Conservation (phyloP, 2,113 vertebrate genomes). For the Salvator merianae region DNA sequence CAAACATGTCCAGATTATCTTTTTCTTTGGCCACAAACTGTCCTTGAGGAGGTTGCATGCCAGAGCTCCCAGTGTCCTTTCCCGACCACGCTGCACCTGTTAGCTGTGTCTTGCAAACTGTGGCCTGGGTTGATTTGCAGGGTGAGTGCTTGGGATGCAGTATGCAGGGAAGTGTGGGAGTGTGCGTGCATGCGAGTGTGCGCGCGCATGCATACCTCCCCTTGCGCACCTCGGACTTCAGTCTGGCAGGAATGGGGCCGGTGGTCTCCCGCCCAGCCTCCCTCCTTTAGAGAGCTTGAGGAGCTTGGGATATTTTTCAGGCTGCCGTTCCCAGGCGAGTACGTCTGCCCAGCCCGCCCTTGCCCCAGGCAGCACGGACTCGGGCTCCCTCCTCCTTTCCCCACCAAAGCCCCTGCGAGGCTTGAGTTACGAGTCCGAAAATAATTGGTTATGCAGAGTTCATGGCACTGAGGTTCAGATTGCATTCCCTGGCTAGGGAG, state of each 20-base stretch:
- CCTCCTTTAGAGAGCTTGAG: background rate
- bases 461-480: constrained; percentile 55
- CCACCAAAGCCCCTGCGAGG: constrained; percentile 48
- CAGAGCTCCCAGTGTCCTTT: background rate
- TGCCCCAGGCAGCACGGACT: background rate
- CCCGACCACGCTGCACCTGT: background rate
- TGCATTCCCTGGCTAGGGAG: constrained; percentile 63
- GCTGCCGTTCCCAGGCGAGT: background rate
- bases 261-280: no score
- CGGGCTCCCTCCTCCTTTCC: constrained; percentile 36
- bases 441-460: constrained; percentile 68
- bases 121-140: background rate
- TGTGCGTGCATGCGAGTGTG: no score
- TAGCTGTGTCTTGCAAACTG: no score
- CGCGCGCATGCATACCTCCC: background rate
- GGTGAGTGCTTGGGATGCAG: no score
- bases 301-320: background rate
- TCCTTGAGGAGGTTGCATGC: background rate
- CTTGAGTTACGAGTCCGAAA: constrained; percentile 66
- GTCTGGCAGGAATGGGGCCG: background rate
- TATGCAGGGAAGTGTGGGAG: background rate
- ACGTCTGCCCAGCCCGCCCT: background rate
- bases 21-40: no score
- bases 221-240: background rate
- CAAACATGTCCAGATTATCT: no score